phyloP scores from a whole-genome alignment of 2,888 invertebrate species.

The Eumerus sabulonum region DNA sequence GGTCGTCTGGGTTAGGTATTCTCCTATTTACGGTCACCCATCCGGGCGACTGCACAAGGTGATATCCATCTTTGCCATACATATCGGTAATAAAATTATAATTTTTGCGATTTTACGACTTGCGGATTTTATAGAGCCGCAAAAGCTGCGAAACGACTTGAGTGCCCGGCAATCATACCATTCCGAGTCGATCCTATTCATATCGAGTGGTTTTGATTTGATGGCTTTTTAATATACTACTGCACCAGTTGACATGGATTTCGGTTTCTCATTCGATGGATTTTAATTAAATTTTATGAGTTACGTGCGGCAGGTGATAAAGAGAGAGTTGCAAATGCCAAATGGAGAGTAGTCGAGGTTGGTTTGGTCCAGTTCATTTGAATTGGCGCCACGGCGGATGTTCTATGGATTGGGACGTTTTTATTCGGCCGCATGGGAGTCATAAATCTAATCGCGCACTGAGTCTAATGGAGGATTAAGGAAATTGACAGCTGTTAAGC shows the following conservation, averaged over 20 bases:
- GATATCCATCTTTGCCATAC: constrained; percentile 8
- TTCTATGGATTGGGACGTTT: too few species aligned
- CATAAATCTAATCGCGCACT: too few species aligned
- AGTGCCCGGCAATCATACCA: constrained; percentile 21
- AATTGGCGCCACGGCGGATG: too few species aligned
- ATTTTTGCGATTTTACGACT: constrained; percentile 14
- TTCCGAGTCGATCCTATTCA: constrained; percentile 21
- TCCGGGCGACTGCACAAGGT: constrained; percentile 24
- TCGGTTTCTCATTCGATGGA: background rate
- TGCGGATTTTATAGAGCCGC: too few species aligned
- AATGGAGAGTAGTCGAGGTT: too few species aligned
- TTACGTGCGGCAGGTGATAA: background rate
- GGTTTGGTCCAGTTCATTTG: too few species aligned
- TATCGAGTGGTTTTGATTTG: constrained; percentile 22
- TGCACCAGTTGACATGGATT: constrained; percentile 23
- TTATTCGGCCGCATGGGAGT: too few species aligned
- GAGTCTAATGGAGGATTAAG: too few species aligned
- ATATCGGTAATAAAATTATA: constrained; percentile 36
- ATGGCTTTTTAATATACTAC: constrained; percentile 32
- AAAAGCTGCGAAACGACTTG: constrained; percentile 23
- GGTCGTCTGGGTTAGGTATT: background rate
- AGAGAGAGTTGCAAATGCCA: background rate
- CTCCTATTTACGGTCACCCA: constrained; percentile 17
- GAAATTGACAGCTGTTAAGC: too few species aligned
- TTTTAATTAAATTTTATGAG: constrained; percentile 14